Evolutionary conservation across 2,113 vertebrate genomes (phyloP).

Genomic region (Cavia porcellus): DNA sequence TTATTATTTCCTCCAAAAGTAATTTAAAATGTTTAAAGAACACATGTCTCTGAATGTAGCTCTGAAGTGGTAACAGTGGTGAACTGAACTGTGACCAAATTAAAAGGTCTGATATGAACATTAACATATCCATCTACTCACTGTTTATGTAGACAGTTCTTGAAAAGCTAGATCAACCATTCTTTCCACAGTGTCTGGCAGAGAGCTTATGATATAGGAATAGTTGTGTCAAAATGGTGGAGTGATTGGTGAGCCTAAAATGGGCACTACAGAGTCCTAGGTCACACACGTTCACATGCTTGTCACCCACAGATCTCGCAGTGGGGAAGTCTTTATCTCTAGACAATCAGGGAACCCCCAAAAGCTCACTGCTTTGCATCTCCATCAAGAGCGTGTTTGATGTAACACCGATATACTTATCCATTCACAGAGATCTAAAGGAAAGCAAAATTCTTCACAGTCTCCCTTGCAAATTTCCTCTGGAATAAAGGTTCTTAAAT

Average conservation of each 20-base stretch:
- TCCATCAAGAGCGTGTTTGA: not conserved
- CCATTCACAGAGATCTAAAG: conserved; percentile 48
- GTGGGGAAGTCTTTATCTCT: not conserved
- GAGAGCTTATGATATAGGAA: not conserved
- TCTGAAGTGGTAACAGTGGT: not conserved
- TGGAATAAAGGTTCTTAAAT: conserved; percentile 49
- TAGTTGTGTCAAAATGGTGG: not conserved
- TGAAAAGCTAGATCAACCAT: not conserved
- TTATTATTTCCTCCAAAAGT: not conserved
- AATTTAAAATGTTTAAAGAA: conserved; percentile 42
- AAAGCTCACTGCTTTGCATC: not conserved
- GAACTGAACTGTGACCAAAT: conserved; percentile 33
- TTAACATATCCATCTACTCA: not conserved
- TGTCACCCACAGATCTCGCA: not conserved
- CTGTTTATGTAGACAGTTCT: not conserved
- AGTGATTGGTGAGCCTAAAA: not conserved
- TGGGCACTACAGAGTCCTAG: not conserved
- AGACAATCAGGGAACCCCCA: not conserved
- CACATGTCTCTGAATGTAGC: not conserved
- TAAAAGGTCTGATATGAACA: conserved; percentile 29
- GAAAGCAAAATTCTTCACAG: conserved; percentile 2
- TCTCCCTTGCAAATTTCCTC: conserved; percentile 57
- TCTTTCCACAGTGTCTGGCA: not conserved
- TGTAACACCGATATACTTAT: conserved; percentile 10
- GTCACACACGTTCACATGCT: not conserved